These are phyloP conservation scores for Picathartes gymnocephalus DNA, from an alignment of 2,113 vertebrate species.

Conservation along the genomic window DNA sequence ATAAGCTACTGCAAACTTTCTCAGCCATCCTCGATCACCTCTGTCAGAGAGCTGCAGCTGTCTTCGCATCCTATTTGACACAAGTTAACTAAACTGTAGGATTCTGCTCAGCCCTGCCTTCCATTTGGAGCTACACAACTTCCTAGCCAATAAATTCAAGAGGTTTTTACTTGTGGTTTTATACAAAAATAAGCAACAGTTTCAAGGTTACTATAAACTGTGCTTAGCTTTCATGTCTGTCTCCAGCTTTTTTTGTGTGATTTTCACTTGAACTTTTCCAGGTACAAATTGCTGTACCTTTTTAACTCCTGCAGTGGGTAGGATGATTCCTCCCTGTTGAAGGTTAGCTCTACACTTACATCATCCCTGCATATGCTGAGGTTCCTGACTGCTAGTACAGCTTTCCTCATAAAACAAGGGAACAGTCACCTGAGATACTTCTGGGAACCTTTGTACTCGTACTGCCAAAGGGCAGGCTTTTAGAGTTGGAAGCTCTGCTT, in stretches of 20 bases:
- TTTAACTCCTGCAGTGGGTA: slow-evolving; percentile 27
- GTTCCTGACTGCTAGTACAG: slow-evolving; percentile 46
- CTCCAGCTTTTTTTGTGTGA: not conserved
- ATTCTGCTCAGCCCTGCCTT: slow-evolving; percentile 44
- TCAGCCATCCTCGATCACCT: slow-evolving; percentile 46
- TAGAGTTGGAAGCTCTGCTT: slow-evolving; percentile 9
- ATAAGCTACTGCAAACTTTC: slow-evolving; percentile 53
- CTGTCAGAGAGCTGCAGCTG: slow-evolving; percentile 45
- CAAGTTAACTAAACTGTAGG: slow-evolving; percentile 47
- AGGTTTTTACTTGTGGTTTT: not conserved
- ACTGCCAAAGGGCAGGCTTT: not conserved
- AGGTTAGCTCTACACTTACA: slow-evolving; percentile 22
- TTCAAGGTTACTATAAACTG: not conserved
- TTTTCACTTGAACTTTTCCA: slow-evolving; percentile 21
- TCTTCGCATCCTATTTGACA: slow-evolving; percentile 25
- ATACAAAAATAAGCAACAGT: not conserved
- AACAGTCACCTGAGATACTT: not conserved
- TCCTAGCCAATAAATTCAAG: not conserved
- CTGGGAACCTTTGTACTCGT: not conserved
- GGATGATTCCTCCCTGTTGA: slow-evolving; percentile 40
- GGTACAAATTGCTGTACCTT: slow-evolving; percentile 43
- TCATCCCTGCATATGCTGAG: not conserved
- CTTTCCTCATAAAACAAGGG: not conserved
- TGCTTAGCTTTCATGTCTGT: not conserved
- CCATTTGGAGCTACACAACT: not conserved